Evolutionary conservation across 2,113 vertebrate species (phyloP), one percentile per base, ranked within the genome.

Genomic region (Xiphophorus maculatus): DNA sequence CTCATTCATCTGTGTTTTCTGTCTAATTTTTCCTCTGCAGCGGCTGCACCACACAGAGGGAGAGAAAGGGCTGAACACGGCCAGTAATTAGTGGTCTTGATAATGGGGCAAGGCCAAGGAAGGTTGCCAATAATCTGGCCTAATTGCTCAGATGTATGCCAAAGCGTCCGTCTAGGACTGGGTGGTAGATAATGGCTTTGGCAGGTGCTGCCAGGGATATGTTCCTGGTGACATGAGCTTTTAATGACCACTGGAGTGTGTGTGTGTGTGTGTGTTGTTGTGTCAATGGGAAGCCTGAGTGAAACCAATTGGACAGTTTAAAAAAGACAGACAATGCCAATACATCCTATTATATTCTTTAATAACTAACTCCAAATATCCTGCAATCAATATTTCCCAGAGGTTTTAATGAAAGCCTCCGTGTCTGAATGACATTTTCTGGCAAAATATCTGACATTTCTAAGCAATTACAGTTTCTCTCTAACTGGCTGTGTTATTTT

Each of bases 51-150:
- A 70, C 44, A 58, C 66, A 2, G 74, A 82, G 76, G 29, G 74
- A 70, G 79, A 71, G 88, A 83, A 69, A 88, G 25, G 32, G 73
- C 51, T 6, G 64, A 87, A 89, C 88, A 85, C 88, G 84, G 86
- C 87, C 79, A 81, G 93, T 95, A 96, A 96, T 96, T 95, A 96
- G 95, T 28, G 78, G 92, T 94, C 84, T 94, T 95, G 91, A 94
- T 92, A 94, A 94, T 93, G 93, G 93, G 87, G 87, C 88, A 75
- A 92, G 92, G 92, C 88, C 83, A 85, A 84, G 86, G 87, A 89
- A 91, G 93, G 88, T 93, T 91, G 93, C 90, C 85, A 91, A 92
- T 92, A 92, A 95, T 93, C 89, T 89, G 92, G 89, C 88, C 93
- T 94, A 94, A 95, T 94, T 93, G 91, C 90, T 93, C 87, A 90